Evolutionary conservation across 2,888 invertebrate genomes (phyloP).

Genomic region (Caenorhabditis virilis): DNA sequence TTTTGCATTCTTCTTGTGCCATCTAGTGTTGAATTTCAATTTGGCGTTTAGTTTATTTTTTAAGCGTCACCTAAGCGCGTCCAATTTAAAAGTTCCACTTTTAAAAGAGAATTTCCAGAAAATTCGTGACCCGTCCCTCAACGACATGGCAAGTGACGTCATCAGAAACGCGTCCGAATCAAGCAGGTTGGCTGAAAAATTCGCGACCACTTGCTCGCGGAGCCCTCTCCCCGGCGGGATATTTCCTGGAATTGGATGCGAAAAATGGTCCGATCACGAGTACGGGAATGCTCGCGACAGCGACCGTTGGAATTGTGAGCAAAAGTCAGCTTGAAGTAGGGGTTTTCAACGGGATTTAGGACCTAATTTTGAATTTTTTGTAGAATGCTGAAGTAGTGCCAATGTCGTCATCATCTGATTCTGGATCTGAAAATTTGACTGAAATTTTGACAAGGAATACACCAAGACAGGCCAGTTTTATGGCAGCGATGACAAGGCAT

Average conservation of each 20-base stretch:
- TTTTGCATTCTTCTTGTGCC: background rate
- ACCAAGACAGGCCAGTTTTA: constrained; percentile 48
- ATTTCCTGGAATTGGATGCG: constrained; percentile 28
- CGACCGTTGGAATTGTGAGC: background rate
- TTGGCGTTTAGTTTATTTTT: too few species aligned
- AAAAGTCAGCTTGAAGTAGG: too few species aligned
- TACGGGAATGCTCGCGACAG: too few species aligned
- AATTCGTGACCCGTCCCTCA: constrained; percentile 5
- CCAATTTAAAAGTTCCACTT: too few species aligned
- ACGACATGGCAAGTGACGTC: constrained; percentile 31
- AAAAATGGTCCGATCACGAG: constrained; percentile 13
- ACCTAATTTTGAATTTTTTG: background rate
- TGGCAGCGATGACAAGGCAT: constrained; percentile 39
- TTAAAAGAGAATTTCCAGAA: constrained; percentile 9
- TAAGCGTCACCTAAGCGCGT: too few species aligned
- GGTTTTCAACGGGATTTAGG: too few species aligned
- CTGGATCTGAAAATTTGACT: too few species aligned
- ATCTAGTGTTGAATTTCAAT: too few species aligned
- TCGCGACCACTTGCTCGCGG: constrained; percentile 29
- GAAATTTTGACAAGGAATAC: constrained; percentile 20
- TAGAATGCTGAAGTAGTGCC: background rate
- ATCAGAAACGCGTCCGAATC: constrained; percentile 24
- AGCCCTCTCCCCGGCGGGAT: constrained; percentile 35
- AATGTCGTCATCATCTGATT: too few species aligned
- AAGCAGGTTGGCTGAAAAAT: constrained; percentile 31